Conservation (phyloP, 2,888 invertebrate species). For the Cosmia trapezina region DNA sequence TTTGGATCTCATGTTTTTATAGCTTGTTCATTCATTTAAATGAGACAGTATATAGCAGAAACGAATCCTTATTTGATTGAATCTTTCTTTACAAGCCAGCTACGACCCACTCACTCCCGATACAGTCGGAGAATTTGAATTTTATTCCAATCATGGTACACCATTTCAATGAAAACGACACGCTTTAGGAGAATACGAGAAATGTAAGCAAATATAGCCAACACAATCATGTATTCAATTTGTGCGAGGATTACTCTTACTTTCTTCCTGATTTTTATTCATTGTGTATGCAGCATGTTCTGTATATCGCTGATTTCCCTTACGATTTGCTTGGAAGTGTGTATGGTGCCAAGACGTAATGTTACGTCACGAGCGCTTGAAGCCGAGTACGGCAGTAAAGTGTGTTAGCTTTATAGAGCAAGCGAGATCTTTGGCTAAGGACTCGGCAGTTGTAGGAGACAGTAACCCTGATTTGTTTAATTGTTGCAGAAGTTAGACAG, state of each 20-base stretch:
- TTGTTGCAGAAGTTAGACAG: slow-evolving; percentile 15
- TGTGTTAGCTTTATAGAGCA: slow-evolving; percentile 55
- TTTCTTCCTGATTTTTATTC: slow-evolving; percentile 72
- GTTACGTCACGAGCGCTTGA: slow-evolving; percentile 49
- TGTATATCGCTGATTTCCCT: slow-evolving; percentile 53
- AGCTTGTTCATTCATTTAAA: slow-evolving; percentile 79
- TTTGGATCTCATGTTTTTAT: slow-evolving; percentile 67
- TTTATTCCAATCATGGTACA: slow-evolving; percentile 80
- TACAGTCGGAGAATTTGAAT: slow-evolving; percentile 81
- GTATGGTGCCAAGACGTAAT: slow-evolving; percentile 51
- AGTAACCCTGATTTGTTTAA: slow-evolving; percentile 51
- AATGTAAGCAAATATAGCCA: slow-evolving; percentile 80
- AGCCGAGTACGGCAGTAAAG: slow-evolving; percentile 52
- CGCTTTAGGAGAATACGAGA: slow-evolving; percentile 79
- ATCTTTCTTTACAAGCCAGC: slow-evolving; percentile 78
- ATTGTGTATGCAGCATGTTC: slow-evolving; percentile 54
- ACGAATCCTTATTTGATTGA: slow-evolving; percentile 83
- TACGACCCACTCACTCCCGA: slow-evolving; percentile 64
- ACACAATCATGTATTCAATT: slow-evolving; percentile 86
- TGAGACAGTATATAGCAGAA: slow-evolving; percentile 77
- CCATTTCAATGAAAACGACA: slow-evolving; percentile 81
- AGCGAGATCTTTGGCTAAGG: slow-evolving; percentile 51
- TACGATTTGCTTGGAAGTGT: slow-evolving; percentile 48
- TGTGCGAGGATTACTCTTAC: slow-evolving; percentile 82
- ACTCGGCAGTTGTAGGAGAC: slow-evolving; percentile 30